Conservation (phyloP, 1,140 invertebrate species). For the Probaryconus sp. region DNA sequence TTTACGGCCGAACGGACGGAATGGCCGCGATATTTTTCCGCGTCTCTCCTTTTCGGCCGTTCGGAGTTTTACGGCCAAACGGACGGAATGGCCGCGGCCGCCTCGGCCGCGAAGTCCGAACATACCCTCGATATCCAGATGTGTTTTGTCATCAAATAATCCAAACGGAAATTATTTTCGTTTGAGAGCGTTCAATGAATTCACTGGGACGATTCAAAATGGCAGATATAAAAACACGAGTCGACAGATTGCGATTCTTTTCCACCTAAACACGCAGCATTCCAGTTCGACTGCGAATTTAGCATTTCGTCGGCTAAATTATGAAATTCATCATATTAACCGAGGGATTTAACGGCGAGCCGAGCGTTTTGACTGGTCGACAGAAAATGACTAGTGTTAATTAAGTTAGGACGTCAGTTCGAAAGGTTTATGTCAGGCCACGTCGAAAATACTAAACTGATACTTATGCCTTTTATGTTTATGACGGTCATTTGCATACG, state of each 20-base stretch:
- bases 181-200: slow-evolving; percentile 28
- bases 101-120: too few relatives aligned
- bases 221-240: slow-evolving; percentile 10
- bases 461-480: slow-evolving; percentile 50
- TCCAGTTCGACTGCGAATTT: slow-evolving; percentile 23
- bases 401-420: slow-evolving; percentile 48
- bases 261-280: slow-evolving; percentile 25
- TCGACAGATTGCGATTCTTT: slow-evolving; percentile 12
- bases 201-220: not conserved
- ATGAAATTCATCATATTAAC: slow-evolving; percentile 40
- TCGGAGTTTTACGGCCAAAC: too few relatives aligned
- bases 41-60: too few relatives aligned
- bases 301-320: too few relatives aligned
- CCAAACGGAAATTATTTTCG: slow-evolving; percentile 69
- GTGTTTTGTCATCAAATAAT: slow-evolving; percentile 72
- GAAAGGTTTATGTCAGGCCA: slow-evolving; percentile 29
- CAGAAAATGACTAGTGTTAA: slow-evolving; percentile 32
- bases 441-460: slow-evolving; percentile 22
- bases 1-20: too few relatives aligned
- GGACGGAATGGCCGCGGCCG: too few relatives aligned
- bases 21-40: too few relatives aligned
- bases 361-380: slow-evolving; percentile 14
- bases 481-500: slow-evolving; percentile 42
- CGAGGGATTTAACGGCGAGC: slow-evolving; percentile 33
- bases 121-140: too few relatives aligned